These are phyloP conservation scores for Fratercula arctica DNA, from an alignment of 2,797 vertebrate genomes.

Conservation along the genomic window DNA sequence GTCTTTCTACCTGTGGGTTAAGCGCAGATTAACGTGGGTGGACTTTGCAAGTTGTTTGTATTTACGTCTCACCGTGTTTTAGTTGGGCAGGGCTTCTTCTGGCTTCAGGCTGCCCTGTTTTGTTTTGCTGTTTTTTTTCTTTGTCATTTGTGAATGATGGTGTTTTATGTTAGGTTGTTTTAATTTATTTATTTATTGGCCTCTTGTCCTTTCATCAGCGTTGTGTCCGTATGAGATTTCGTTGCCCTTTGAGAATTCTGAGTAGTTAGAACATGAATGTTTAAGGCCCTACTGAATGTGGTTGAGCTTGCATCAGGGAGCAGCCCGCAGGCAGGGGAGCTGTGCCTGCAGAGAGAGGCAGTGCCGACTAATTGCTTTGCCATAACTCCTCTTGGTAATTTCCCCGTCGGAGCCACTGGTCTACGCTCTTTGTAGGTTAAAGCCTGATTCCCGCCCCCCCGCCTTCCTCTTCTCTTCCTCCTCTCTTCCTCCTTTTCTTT, in stretches of 20 bases:
- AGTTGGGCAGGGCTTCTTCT: conserved; percentile 33
- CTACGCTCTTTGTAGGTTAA: neutral
- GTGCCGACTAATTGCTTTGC: neutral
- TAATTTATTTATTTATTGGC: conserved; percentile 44
- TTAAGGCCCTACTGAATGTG: neutral
- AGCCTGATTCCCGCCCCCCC: neutral
- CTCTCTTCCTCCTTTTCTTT: neutral
- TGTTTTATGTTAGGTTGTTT: neutral
- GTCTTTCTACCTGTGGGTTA: conserved; percentile 25
- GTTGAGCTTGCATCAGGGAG: neutral
- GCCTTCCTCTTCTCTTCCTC: too few relatives aligned
- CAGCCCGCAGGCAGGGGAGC: neutral
- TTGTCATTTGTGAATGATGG: conserved; percentile 2
- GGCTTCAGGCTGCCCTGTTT: neutral
- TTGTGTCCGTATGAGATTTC: neutral
- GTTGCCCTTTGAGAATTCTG: neutral
- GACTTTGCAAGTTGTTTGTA: conserved; percentile 26
- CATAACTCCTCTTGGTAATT: neutral
- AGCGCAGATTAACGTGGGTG: conserved; percentile 29
- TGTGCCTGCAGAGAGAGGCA: neutral
- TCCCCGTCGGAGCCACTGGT: neutral
- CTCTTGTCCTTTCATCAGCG: conserved; percentile 44
- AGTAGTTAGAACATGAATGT: neutral
- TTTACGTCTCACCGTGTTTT: neutral
- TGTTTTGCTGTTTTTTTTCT: neutral